Percentiles rank a stretch among this genome's conserved stretches.
These are phyloP conservation scores for Sphyrna mokarran DNA, from an alignment of 2,113 vertebrate genomes.

Conservation along the genomic window DNA sequence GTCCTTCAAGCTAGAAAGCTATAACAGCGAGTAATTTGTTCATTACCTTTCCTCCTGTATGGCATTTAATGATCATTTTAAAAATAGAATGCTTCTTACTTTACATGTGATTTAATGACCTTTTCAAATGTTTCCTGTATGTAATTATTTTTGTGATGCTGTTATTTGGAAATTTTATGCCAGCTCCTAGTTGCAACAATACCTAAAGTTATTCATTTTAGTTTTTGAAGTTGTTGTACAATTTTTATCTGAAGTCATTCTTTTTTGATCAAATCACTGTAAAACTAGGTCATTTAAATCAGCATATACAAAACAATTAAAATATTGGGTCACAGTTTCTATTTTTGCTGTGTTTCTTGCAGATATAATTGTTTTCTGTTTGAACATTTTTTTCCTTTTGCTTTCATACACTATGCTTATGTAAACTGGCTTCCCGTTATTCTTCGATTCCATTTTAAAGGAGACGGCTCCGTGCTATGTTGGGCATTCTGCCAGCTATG, in stretches of 20 bases:
- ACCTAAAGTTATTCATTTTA: neutral
- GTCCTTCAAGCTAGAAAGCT: neutral
- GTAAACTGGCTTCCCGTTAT: slow-evolving; percentile 28
- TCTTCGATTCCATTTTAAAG: slow-evolving; percentile 33
- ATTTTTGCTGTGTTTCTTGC: slow-evolving; percentile 31
- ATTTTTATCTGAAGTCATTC: slow-evolving; percentile 4
- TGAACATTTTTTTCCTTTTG: neutral
- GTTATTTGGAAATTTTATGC: neutral
- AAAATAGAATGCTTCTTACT: neutral
- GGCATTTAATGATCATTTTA: neutral
- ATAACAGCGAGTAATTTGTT: neutral
- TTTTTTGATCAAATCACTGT: slow-evolving; percentile 5
- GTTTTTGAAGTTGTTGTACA: neutral
- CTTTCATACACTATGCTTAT: slow-evolving; percentile 24
- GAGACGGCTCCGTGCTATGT: slow-evolving; percentile 3
- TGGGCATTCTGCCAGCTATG: slow-evolving; percentile 8
- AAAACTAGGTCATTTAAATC: neutral
- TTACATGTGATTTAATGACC: neutral
- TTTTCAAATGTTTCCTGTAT: neutral
- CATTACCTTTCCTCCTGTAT: neutral
- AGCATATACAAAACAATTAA: slow-evolving; percentile 24
- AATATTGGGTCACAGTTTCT: neutral
- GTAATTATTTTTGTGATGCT: slow-evolving; percentile 1
- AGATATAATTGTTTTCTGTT: slow-evolving; percentile 34
- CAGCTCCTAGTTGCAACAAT: neutral